Conservation (phyloP, 2,888 invertebrate genomes). For the Barypeithes pellucidus region DNA sequence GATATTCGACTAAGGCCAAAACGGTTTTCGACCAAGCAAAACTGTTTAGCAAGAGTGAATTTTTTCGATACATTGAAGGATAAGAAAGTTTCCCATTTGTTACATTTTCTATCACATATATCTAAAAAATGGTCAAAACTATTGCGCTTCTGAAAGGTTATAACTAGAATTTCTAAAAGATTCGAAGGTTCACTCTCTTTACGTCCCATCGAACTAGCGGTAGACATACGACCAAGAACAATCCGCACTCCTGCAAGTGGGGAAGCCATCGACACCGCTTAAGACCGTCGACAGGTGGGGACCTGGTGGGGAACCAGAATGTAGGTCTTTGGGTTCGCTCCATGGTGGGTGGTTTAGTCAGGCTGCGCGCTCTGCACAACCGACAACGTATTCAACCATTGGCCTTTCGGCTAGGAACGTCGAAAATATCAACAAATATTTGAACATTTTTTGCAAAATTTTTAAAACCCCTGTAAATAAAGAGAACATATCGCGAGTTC, state of each 20-base stretch:
- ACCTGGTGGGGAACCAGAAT: constrained; percentile 63
- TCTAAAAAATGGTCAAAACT: too few species aligned
- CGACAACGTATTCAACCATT: constrained; percentile 62
- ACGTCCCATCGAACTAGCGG: not conserved
- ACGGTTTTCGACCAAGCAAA: too few species aligned
- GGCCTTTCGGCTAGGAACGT: constrained; percentile 65
- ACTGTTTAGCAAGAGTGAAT: too few species aligned
- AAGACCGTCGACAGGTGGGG: constrained; percentile 38
- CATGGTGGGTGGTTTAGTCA: constrained; percentile 69
- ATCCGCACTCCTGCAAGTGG: constrained; percentile 8
- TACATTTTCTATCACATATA: too few species aligned
- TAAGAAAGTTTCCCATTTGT: too few species aligned
- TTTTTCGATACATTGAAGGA: too few species aligned
- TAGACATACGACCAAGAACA: constrained; percentile 7
- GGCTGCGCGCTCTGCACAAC: constrained; percentile 66
- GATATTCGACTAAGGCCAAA: too few species aligned
- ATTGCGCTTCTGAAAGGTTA: too few species aligned
- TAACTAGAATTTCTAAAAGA: not conserved
- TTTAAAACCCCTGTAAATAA: constrained; percentile 1
- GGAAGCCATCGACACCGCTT: constrained; percentile 29
- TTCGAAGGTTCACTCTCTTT: not conserved
- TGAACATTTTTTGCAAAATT: not conserved
- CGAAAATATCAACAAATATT: constrained; percentile 50
- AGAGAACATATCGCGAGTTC: constrained; percentile 34
- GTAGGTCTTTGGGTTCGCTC: constrained; percentile 69